Base-by-base conservation (phyloP, 35 echinoderm and acorn worm species). In the Strongylocentrotus purpuratus region DNA sequence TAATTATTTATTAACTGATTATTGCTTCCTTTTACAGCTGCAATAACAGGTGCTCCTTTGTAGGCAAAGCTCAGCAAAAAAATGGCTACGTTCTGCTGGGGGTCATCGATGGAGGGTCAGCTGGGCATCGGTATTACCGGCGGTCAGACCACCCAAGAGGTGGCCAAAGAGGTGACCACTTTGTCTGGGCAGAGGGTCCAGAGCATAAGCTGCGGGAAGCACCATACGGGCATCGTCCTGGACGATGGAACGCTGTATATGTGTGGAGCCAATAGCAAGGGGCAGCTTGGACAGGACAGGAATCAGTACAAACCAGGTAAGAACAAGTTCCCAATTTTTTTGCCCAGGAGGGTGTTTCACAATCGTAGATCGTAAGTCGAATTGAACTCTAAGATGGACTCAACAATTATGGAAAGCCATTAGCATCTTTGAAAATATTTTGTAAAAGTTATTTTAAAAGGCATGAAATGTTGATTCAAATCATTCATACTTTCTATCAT, bases 191-290 rank as follows among this genome's bases (percentile, higher is more conserved):
- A 93, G 47, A 50, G 48, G 17, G 87, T 97, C 55, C 41, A 61
- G 14, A 95, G 94, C 18, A 94, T 99, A 9, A 88, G 95, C 33
- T 99, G 98, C 31, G 98, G 98, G 0, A 59, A 59, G 33, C 45
- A 48, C 20, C 97, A 98, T 59, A 94, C 97, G 2, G 96, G 96
- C 15, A 94, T 99, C 94, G 94, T 99, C 11, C 48, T 98, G 20
- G 59, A 94, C 50, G 98, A 98, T 58, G 98, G 98, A 13, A 98
- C 97, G 9, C 94, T 99, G 4, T 98, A 97, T 61, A 98, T 96
- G 0, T 98, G 98, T 86, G 98, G 98, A 33, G 85, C 90, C 13
- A 99, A 99, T 90, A 97, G 96, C 31, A 88, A 97, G 33, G 97
- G 97, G 15, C 97, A 99, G 92, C 60, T 99, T 20, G 98, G 98